These are phyloP conservation scores for Cistogaster globosa DNA, from an alignment of 2,888 invertebrate genomes.

Conservation along the genomic window DNA sequence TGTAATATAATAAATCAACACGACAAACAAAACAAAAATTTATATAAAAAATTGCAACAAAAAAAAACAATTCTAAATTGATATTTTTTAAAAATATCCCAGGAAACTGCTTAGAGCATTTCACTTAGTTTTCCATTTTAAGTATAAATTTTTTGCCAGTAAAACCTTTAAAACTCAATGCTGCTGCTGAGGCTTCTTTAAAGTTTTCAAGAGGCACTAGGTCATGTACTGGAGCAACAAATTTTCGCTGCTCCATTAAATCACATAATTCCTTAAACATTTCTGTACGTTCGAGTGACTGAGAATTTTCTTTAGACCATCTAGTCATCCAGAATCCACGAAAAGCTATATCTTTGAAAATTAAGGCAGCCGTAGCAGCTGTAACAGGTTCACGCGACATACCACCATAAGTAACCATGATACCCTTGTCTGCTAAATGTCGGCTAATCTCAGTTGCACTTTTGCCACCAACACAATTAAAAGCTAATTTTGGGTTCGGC, in stretches of 20 bases:
- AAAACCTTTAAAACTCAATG: conserved; percentile 88
- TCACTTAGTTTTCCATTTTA: conserved; percentile 73
- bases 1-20: too few species aligned
- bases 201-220: conserved; percentile 89
- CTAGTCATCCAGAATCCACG: conserved; percentile 95
- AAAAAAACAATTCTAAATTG: too few species aligned
- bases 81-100: too few species aligned
- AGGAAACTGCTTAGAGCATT: too few species aligned
- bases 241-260: conserved; percentile 87
- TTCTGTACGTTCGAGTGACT: conserved; percentile 84
- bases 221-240: conserved; percentile 89
- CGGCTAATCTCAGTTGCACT: conserved; percentile 92
- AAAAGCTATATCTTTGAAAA: conserved; percentile 92
- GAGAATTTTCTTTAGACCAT: conserved; percentile 88
- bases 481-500: conserved; percentile 89
- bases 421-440: conserved; percentile 88
- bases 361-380: conserved; percentile 90
- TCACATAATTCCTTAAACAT: conserved; percentile 91
- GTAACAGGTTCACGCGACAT: conserved; percentile 95
- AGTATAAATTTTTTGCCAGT: conserved; percentile 90
- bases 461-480: conserved; percentile 98
- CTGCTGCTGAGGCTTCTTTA: conserved; percentile 88
- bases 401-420: conserved; percentile 97
- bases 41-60: too few species aligned
- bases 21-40: too few species aligned